These are phyloP conservation scores for Oophaga sylvatica DNA, from an alignment of 2,797 vertebrate genomes.

Conservation along the genomic window DNA sequence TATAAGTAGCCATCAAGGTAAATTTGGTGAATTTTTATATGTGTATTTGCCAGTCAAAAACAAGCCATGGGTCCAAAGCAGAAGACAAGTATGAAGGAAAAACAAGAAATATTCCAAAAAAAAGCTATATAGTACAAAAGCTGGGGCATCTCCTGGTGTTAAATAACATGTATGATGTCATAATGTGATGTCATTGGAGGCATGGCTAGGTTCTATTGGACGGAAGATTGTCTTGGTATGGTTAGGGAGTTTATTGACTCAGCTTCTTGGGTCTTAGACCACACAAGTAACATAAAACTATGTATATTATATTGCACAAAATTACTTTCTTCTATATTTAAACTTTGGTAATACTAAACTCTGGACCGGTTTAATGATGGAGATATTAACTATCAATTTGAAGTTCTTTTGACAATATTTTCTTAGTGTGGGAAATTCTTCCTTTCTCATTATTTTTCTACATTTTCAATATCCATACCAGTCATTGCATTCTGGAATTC, in stretches of 20 bases:
- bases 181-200: conserved; percentile 3
- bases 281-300: background rate
- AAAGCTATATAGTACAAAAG: background rate
- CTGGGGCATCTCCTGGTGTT: background rate
- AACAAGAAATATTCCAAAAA: background rate
- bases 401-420: conserved; percentile 31
- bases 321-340: background rate
- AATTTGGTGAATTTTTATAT: background rate
- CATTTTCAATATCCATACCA: conserved; percentile 40
- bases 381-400: conserved; percentile 7
- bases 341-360: conserved; percentile 1
- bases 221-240: background rate
- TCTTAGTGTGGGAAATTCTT: conserved; percentile 53
- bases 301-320: background rate
- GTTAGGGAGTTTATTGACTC: background rate
- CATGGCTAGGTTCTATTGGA: background rate
- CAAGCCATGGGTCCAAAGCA: background rate
- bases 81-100: background rate
- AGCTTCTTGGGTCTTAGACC: background rate
- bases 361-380: background rate
- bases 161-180: background rate
- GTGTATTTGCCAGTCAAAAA: background rate
- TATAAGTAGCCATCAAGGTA: background rate
- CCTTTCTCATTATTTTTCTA: conserved; percentile 28
- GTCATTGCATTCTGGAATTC: conserved; percentile 44